These are phyloP conservation scores for Cryptus armator DNA, from an alignment of 2,888 invertebrate species.

Conservation along the genomic window DNA sequence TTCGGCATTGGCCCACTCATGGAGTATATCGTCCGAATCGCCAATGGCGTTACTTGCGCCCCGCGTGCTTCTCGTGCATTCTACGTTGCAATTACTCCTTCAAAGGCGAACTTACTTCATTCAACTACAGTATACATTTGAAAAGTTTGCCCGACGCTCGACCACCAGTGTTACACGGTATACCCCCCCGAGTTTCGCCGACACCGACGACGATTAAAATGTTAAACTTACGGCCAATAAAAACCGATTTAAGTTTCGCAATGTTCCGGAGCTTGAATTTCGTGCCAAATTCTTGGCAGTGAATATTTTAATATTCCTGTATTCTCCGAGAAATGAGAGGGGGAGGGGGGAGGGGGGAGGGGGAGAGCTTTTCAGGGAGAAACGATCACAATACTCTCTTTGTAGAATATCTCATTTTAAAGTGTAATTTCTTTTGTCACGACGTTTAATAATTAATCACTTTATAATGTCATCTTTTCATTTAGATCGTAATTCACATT, in stretches of 20 bases:
- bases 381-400: constrained; percentile 15
- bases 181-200: constrained; percentile 8
- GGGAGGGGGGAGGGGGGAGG: background rate
- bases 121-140: constrained; percentile 52
- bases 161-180: constrained; percentile 21
- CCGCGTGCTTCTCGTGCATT: constrained; percentile 29
- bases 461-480: constrained; percentile 21
- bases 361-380: background rate
- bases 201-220: constrained; percentile 43
- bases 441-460: constrained; percentile 42
- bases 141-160: constrained; percentile 49
- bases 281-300: constrained; percentile 50
- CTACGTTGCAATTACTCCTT: constrained; percentile 53
- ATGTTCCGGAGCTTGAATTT: constrained; percentile 30
- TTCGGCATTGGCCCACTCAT: constrained; percentile 30
- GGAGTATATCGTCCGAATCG: background rate
- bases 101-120: constrained; percentile 61
- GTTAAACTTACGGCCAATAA: constrained; percentile 53
- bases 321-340: constrained; percentile 5
- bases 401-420: constrained; percentile 21
- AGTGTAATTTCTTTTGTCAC: constrained; percentile 14
- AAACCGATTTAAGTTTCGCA: constrained; percentile 55
- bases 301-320: constrained; percentile 47
- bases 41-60: background rate
- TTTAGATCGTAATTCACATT: constrained; percentile 14